Percentiles rank a stretch among this genome's conserved stretches.
Conservation (phyloP, 2,797 vertebrate species). For the Taenioides sp. region DNA sequence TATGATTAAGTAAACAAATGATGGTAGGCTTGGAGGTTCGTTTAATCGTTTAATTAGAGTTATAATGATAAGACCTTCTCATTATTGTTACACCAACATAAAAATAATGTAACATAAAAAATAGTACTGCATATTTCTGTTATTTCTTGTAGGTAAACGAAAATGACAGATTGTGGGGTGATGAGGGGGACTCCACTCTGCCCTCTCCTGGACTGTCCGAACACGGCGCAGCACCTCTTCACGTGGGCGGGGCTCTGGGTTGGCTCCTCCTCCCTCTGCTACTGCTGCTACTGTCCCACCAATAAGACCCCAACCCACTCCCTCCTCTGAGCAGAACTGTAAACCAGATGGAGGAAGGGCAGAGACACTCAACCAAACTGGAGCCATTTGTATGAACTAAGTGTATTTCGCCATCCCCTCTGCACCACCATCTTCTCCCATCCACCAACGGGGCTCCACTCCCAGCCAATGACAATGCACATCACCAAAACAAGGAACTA, state of each 20-base stretch:
- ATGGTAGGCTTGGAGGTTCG: not conserved
- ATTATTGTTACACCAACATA: not conserved
- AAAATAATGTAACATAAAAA: not conserved
- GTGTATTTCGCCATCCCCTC: constrained; percentile 15
- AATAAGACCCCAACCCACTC: constrained; percentile 32
- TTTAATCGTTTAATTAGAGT: no score
- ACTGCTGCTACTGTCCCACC: constrained; percentile 50
- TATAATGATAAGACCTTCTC: no score
- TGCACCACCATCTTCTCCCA: constrained; percentile 53
- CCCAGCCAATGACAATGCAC: not conserved
- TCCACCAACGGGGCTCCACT: constrained; percentile 17
- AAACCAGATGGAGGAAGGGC: constrained; percentile 22
- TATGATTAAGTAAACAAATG: not conserved
- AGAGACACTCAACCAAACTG: constrained; percentile 22
- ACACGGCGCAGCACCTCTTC: constrained; percentile 38
- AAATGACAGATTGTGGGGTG: constrained; percentile 78
- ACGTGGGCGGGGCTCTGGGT: constrained; percentile 36
- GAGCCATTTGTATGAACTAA: constrained; percentile 47
- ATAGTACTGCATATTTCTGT: not conserved
- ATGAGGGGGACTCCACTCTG: constrained; percentile 75
- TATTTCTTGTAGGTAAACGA: constrained; percentile 64
- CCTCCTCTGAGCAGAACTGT: constrained; percentile 42
- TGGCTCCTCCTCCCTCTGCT: constrained; percentile 54
- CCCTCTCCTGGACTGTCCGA: constrained; percentile 80
- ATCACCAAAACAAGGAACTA: not conserved